Base-by-base conservation (phyloP, 2,797 vertebrate genomes). In the Cephalopachus bancanus region DNA sequence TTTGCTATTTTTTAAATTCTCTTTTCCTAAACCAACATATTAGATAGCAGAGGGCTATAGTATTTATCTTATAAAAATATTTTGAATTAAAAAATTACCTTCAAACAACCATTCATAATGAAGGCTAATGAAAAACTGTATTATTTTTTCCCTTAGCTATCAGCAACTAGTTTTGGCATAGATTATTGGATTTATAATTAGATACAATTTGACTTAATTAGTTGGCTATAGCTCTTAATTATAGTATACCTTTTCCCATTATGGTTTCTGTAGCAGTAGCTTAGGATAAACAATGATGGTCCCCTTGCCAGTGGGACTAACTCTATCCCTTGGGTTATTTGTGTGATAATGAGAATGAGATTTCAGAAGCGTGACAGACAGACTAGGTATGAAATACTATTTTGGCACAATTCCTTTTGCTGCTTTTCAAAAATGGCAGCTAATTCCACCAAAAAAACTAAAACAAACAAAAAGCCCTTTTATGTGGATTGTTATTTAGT, bases 171-270 rank as follows among this genome's bases (percentile, higher is more conserved):
- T 97, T 90, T 97, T 97, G 97, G 86, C 96, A 94, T 97, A 96
- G 94, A 96, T 97, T 85, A 91, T 71, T 93, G 79, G 65, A 49
- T 98, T 98, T 97, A 97, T 95, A 98, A 96, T 98, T 93, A 97
- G 97, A 83, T 74, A n/a, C 97, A 97, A 98, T 97, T 98, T 98
- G 97, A 97, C 96, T 97, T 98, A 98, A 98, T 98, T 98, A 98
- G 96, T 98, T 98, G 94, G 44, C 92, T 93, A 96, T 97, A 97
- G 96, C 93, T 98, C 95, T 95, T 98, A 92, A 94, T 98, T 28
- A 59, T 90, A 96, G 51, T 89, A 94, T 98, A 97, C 69, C 51
- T 98, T 97, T 98, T 96, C 76, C 51, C 59, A 93, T 98, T 97
- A 96, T 96, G 94, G 83, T 93, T 95, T 57, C 93, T 96, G 94